Evolutionary conservation across 1,140 invertebrate species (phyloP).

Genomic region (Lepidurus packardi): DNA sequence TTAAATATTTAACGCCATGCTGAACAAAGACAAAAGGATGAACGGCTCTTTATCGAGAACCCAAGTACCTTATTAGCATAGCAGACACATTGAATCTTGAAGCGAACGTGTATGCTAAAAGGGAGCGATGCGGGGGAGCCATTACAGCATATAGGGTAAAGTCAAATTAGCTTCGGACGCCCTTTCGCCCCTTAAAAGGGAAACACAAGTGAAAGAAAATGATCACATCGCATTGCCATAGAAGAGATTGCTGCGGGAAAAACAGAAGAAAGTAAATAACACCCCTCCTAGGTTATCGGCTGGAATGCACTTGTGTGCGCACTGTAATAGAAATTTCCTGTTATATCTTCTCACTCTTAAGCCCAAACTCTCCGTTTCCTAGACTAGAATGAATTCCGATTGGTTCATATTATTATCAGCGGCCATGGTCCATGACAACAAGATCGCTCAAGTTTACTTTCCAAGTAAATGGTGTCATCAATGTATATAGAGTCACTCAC

Average conservation of each 20-base stretch:
- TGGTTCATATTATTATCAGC: no score
- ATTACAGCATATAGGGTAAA: neutral
- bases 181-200: neutral
- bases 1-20: neutral
- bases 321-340: no score
- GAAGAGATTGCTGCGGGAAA: neutral
- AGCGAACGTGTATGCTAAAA: neutral
- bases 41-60: neutral
- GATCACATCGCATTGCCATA: neutral
- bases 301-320: no score
- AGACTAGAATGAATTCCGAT: no score
- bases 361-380: no score
- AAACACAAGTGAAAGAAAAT: neutral
- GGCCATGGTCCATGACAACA: no score
- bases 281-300: no score
- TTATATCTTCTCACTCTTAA: no score
- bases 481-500: no score
- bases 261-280: no score
- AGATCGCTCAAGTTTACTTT: no score
- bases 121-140: conserved; percentile 9
- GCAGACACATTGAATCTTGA: neutral
- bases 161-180: neutral
- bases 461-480: no score
- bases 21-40: neutral
- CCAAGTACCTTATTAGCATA: conserved; percentile 13